Conservation (phyloP, 2,797 vertebrate genomes). For the Hapalemur alaotrensis region DNA sequence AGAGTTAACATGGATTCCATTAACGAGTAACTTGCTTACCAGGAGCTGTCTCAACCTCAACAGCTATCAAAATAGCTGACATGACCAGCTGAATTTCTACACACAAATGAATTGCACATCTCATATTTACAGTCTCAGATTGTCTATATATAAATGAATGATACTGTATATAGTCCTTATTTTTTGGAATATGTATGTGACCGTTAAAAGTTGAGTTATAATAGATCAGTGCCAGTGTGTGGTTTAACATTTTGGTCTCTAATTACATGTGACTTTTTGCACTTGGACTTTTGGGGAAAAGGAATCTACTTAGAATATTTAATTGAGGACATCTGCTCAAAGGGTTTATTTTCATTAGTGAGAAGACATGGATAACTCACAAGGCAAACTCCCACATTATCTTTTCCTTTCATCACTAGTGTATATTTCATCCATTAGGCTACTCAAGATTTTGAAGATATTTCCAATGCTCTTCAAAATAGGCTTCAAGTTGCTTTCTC, state of each 20-base stretch:
- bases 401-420: slow-evolving; percentile 33
- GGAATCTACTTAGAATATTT: neutral
- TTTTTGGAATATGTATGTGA: neutral
- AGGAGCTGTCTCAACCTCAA: neutral
- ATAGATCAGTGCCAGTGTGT: neutral
- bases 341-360: slow-evolving; percentile 36
- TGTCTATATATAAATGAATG: neutral
- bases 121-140: neutral
- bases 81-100: neutral
- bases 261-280: slow-evolving; percentile 23
- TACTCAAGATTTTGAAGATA: slow-evolving; percentile 4
- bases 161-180: neutral
- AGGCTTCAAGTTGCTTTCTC: neutral
- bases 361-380: neutral
- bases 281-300: neutral
- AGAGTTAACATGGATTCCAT: neutral
- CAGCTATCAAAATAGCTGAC: neutral
- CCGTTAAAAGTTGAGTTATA: neutral
- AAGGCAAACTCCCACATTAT: neutral
- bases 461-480: slow-evolving; percentile 23
- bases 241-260: neutral
- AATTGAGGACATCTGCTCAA: neutral
- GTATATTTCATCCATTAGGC: slow-evolving; percentile 21
- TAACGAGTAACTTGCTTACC: neutral
- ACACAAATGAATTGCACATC: neutral